Conservation (phyloP, 2,797 vertebrate genomes). For the Chaetophractus vellerosus region DNA sequence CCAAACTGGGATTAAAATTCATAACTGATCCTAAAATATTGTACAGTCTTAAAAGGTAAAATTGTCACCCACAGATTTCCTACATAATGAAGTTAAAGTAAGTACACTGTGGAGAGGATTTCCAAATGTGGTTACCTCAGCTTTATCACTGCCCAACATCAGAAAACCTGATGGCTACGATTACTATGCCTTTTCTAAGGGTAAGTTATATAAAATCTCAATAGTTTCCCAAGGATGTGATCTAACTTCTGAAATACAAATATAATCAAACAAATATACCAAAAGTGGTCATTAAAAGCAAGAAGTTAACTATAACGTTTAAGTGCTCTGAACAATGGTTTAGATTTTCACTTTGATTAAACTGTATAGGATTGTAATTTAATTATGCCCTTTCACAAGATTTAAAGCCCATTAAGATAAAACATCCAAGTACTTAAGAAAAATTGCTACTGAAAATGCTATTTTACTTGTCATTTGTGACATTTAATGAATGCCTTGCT, state of each 20-base stretch:
- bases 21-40: background rate
- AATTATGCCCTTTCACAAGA: background rate
- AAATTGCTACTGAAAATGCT: background rate
- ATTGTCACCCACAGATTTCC: slow-evolving; percentile 84
- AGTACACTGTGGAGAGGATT: slow-evolving; percentile 90
- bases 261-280: slow-evolving; percentile 9
- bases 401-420: background rate
- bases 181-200: slow-evolving; percentile 94
- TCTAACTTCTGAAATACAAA: slow-evolving; percentile 10
- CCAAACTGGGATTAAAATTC: background rate
- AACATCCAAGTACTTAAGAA: background rate
- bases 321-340: background rate
- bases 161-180: slow-evolving; percentile 93
- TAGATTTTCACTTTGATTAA: background rate
- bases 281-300: background rate
- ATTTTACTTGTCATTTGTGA: background rate
- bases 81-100: slow-evolving; percentile 90
- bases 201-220: slow-evolving; percentile 89
- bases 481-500: background rate
- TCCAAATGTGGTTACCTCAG: slow-evolving; percentile 91
- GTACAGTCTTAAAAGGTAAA: background rate
- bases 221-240: background rate
- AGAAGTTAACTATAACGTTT: background rate
- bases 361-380: background rate
- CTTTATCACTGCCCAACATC: slow-evolving; percentile 92